These are phyloP conservation scores for Drosophila sturtevanti DNA, from an alignment of 1,140 invertebrate genomes.

Conservation along the genomic window DNA sequence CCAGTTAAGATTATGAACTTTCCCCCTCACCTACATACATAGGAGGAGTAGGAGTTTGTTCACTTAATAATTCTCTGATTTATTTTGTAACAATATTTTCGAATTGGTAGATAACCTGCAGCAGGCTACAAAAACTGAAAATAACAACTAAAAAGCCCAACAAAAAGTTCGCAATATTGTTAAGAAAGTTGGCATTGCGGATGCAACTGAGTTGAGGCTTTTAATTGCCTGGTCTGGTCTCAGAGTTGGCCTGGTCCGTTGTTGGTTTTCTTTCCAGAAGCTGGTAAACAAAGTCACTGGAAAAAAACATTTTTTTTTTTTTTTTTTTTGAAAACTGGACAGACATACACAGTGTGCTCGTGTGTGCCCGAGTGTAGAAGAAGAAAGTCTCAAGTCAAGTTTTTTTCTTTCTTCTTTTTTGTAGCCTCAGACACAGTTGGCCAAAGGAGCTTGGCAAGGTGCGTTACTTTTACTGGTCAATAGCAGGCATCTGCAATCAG, in stretches of 20 bases:
- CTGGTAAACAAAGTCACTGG: conserved; percentile 67
- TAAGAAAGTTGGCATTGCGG: conserved; percentile 71
- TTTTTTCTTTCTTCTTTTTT: too few relatives aligned
- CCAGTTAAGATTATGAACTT: background rate
- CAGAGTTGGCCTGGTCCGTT: conserved; percentile 31
- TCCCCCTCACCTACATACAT: background rate
- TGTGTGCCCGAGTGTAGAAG: conserved; percentile 32
- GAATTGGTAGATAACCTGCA: background rate
- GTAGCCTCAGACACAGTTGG: conserved; percentile 34
- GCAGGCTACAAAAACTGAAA: conserved; percentile 46
- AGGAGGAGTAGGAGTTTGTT: too few relatives aligned
- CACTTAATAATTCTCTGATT: background rate
- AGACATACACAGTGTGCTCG: conserved; percentile 43
- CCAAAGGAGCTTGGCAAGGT: conserved; percentile 48
- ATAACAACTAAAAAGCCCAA: background rate
- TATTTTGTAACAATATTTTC: background rate
- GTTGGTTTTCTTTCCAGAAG: conserved; percentile 34
- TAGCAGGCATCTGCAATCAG: conserved; percentile 37
- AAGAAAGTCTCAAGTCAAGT: conserved; percentile 30
- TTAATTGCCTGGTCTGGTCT: conserved; percentile 59
- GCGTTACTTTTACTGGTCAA: conserved; percentile 72
- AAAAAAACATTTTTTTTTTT: too few relatives aligned
- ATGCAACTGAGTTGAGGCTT: conserved; percentile 49
- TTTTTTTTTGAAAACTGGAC: conserved; percentile 79
- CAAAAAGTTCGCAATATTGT: conserved; percentile 20